These are phyloP conservation scores for Nothoprocta perdicaria DNA, from an alignment of 2,113 vertebrate genomes.

Conservation along the genomic window DNA sequence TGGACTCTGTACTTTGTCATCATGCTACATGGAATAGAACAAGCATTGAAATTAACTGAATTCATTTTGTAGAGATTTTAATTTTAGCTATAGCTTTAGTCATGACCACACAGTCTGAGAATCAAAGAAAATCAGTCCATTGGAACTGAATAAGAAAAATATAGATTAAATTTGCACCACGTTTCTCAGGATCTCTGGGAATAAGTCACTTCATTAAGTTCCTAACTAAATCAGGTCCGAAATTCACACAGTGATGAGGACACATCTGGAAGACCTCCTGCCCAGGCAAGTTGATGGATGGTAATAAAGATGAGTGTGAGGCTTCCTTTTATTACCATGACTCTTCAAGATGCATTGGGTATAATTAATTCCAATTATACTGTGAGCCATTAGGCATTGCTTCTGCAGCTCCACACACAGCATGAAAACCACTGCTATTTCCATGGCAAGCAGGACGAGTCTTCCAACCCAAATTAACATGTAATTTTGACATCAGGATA, in stretches of 20 bases:
- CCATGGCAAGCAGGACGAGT: neutral
- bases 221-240: neutral
- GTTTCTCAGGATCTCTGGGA: neutral
- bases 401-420: neutral
- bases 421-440: neutral
- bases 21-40: neutral
- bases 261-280: constrained; percentile 19
- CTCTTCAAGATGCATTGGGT: neutral
- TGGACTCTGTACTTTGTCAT: neutral
- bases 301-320: constrained; percentile 2
- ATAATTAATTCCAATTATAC: neutral
- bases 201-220: neutral
- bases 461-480: neutral
- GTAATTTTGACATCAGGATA: neutral
- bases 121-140: neutral
- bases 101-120: neutral
- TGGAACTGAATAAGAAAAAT: neutral
- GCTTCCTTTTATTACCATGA: neutral
- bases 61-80: neutral
- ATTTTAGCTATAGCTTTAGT: neutral
- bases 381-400: neutral
- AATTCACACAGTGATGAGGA: neutral
- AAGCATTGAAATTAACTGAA: neutral
- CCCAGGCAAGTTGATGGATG: neutral
- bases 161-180: neutral